A percentile compares a stretch with the other conserved stretches of the same genome.
phyloP scores from a whole-genome alignment of 35 echinoderm and acorn worm genomes.

The Holothuria glaberrima region DNA sequence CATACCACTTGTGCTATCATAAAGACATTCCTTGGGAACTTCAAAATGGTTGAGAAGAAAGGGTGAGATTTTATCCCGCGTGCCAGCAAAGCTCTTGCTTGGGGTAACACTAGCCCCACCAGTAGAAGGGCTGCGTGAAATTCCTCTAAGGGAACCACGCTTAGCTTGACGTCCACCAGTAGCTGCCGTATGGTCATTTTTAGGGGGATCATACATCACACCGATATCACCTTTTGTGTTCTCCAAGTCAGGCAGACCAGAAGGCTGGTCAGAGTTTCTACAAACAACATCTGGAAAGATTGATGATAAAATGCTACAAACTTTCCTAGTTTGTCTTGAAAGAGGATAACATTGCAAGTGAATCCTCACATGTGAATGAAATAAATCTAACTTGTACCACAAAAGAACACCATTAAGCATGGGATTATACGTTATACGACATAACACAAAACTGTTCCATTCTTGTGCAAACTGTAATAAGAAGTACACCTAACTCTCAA shows the following conservation, averaged over 20 bases:
- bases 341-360: too few relatives aligned
- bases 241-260: neutral
- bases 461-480: too few relatives aligned
- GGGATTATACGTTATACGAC: too few relatives aligned
- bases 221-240: neutral
- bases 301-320: too few relatives aligned
- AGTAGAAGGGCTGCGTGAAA: neutral
- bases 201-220: neutral
- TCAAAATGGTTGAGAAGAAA: conserved; percentile 1
- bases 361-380: too few relatives aligned
- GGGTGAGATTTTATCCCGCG: neutral
- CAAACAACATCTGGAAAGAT: conserved; percentile 41
- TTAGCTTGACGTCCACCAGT: neutral
- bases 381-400: too few relatives aligned
- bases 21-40: conserved; percentile 40
- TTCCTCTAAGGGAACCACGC: conserved; percentile 24
- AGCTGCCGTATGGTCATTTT: neutral
- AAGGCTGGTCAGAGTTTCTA: conserved; percentile 27
- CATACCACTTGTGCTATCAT: conserved; percentile 45
- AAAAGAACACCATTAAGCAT: too few relatives aligned
- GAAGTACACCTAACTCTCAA: too few relatives aligned
- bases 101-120: neutral
- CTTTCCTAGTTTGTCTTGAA: too few relatives aligned
- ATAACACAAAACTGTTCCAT: too few relatives aligned
- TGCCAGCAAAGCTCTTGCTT: conserved; percentile 45